These are phyloP conservation scores for Coptodon bakossiorum DNA, from an alignment of 2,113 vertebrate species.

Conservation along the genomic window DNA sequence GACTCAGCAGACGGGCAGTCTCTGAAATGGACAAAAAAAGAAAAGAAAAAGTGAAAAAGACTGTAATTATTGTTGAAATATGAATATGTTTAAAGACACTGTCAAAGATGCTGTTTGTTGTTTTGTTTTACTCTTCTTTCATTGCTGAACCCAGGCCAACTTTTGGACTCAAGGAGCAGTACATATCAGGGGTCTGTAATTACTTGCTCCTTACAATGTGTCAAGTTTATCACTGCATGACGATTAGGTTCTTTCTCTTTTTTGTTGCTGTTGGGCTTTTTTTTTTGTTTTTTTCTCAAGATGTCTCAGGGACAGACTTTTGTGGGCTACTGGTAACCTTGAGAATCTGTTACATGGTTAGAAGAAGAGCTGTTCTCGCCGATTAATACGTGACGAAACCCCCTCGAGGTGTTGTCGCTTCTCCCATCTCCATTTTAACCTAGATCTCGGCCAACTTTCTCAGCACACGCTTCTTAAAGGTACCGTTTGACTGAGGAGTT, in stretches of 20 bases:
- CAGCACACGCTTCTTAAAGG: slow-evolving; percentile 12
- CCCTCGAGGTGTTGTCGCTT: not conserved
- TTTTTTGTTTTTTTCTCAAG: not conserved
- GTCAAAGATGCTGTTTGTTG: slow-evolving; percentile 63
- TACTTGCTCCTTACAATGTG: slow-evolving; percentile 45
- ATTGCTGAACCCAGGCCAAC: slow-evolving; percentile 46
- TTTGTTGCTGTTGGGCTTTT: not conserved
- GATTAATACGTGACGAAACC: not conserved
- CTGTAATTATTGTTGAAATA: slow-evolving; percentile 63
- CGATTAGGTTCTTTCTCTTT: slow-evolving; percentile 26
- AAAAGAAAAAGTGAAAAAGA: slow-evolving; percentile 31
- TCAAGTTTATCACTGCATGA: slow-evolving; percentile 54
- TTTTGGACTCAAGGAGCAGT: slow-evolving; percentile 58
- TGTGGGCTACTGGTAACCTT: slow-evolving; percentile 61
- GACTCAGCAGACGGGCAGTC: slow-evolving; percentile 24
- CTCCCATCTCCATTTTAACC: not conserved
- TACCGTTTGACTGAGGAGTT: slow-evolving; percentile 47
- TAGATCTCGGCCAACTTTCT: not conserved
- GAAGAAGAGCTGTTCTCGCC: slow-evolving; percentile 22
- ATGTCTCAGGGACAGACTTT: slow-evolving; percentile 64
- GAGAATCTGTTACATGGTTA: slow-evolving; percentile 47
- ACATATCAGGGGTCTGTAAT: slow-evolving; percentile 59
- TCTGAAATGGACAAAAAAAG: not conserved
- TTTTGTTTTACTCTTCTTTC: slow-evolving; percentile 16
- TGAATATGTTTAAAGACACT: slow-evolving; percentile 73